Conservation (phyloP, 2,888 invertebrate species). For the Iselma pallidipennis region DNA sequence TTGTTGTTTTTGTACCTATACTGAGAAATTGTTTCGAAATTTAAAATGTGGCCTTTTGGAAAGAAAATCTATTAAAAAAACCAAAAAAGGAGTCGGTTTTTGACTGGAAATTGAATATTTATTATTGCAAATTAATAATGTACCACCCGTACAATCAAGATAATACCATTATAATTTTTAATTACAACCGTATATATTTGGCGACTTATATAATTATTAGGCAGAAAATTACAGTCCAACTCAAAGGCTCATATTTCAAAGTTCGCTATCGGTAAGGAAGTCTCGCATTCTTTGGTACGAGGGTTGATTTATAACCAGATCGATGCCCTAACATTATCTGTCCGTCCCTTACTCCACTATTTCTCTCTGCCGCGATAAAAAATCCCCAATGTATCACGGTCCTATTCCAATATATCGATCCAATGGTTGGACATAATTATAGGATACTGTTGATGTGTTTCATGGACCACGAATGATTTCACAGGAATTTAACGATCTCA, state of each 20-base stretch:
- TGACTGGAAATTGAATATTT: constrained; percentile 9
- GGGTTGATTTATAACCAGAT: constrained; percentile 26
- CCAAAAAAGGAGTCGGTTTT: too few relatives aligned
- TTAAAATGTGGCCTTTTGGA: too few relatives aligned
- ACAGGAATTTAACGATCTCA: background rate
- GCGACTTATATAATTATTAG: constrained; percentile 30
- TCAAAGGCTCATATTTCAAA: constrained; percentile 26
- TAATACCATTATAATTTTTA: constrained; percentile 31
- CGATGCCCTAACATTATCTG: constrained; percentile 24
- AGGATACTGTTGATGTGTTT: constrained; percentile 17
- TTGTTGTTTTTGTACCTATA: too few relatives aligned
- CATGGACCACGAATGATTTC: constrained; percentile 13
- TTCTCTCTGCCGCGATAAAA: constrained; percentile 7
- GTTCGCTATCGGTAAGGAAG: constrained; percentile 29
- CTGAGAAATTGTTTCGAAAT: too few relatives aligned
- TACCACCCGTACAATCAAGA: constrained; percentile 29
- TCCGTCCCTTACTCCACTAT: constrained; percentile 6
- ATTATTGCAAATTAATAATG: constrained; percentile 25
- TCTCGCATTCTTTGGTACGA: constrained; percentile 20
- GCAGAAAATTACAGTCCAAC: constrained; percentile 28
- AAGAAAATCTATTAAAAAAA: too few relatives aligned
- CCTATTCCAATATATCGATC: constrained; percentile 18
- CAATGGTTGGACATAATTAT: constrained; percentile 21
- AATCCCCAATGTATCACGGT: constrained; percentile 3
- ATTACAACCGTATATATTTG: constrained; percentile 29